Conservation (phyloP, 2,113 vertebrate species). For the Plecotus auritus region DNA sequence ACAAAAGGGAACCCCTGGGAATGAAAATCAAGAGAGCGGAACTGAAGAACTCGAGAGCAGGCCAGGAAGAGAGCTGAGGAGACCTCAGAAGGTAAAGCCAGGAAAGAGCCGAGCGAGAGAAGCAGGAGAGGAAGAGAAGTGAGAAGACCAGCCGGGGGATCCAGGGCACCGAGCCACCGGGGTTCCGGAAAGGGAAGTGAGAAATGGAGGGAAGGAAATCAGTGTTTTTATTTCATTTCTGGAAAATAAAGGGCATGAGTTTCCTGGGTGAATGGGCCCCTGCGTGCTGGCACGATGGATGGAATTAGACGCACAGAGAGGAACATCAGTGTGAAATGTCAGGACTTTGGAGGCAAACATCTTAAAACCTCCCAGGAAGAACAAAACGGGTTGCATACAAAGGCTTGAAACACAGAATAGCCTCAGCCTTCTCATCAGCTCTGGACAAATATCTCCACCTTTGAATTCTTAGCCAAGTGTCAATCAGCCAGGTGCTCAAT, state of each 20-base stretch:
- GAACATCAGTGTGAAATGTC: not conserved
- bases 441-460: rapidly evolving
- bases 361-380: not conserved
- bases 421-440: rapidly evolving
- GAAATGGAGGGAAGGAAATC: not conserved
- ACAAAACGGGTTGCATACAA: not conserved
- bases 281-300: not conserved
- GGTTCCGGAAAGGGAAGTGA: conserved; percentile 19
- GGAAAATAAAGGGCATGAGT: not conserved
- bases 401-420: not conserved
- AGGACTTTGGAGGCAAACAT: not conserved
- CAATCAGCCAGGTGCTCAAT: not conserved
- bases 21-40: not conserved
- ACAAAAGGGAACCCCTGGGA: not conserved
- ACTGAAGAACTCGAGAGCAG: not conserved
- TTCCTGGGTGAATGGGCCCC: not conserved
- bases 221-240: not conserved
- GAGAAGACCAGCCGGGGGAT: not conserved
- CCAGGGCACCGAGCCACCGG: not conserved
- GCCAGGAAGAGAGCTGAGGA: not conserved
- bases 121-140: not conserved
- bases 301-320: not conserved
- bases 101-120: not conserved
- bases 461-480: not conserved
- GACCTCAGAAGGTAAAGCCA: not conserved